Evolutionary conservation across 2,888 invertebrate genomes (phyloP), one percentile per base, ranked within the genome.

Genomic region (Gnatocerus cornutus): DNA sequence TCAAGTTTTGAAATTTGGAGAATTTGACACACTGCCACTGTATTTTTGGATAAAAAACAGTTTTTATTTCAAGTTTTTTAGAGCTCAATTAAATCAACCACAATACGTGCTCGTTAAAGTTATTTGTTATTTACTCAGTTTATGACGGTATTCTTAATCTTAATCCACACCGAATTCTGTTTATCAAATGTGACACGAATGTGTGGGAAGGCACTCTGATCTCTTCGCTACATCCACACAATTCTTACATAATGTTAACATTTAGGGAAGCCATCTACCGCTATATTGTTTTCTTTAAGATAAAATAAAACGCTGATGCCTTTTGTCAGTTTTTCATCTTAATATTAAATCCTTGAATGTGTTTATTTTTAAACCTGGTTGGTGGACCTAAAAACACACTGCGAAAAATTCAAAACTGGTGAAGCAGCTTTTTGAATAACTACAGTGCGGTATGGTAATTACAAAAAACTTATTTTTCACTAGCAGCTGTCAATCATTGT

Each of bases 281-380:
- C 1, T 21, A 21, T 21, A 21, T 21, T n/a, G n/a, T n/a, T n/a
- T 3, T 21, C 1, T 21, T 21, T 4, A 21, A 3, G 21, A 7
- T 33, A n/a, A 33, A 33, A n/a, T 4, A 33, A 33, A 33, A 33
- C 6, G 1, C 33, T 33, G 33, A 4, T 7, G 1, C 7, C 33
- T 33, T 33, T 33, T 29, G 5, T 29, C 33, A 43, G 10, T 8
- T 30, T 16, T 52, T 43, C 50, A 61, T 52, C 14, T 59, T 37
- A 30, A 53, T 68, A 53, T 68, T 56, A 66, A 50, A 65, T 62
- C 68, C 62, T 55, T 68, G 68, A 55, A 67, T 46, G 33, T 39
- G n/a, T 52, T 48, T 68, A 68, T 63, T 56, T 68, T 56, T 68
- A 68, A 63, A 56, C 8, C 68, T 53, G 14, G 33, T 10, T 33